These are phyloP conservation scores for Serrognathus titanus DNA, from an alignment of 2,888 invertebrate species.

Conservation along the genomic window DNA sequence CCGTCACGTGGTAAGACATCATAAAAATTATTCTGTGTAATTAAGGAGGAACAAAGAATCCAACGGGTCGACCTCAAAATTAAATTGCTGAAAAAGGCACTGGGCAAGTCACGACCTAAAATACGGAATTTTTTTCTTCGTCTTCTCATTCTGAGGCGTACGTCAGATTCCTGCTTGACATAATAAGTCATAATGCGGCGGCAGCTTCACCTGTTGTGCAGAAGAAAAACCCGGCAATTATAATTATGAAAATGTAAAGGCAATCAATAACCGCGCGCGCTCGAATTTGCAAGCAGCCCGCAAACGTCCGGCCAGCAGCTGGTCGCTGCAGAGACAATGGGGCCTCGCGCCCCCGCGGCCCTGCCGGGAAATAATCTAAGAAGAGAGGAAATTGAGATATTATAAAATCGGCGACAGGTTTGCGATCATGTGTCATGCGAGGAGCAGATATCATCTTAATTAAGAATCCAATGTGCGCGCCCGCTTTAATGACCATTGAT, in stretches of 20 bases:
- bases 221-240: conserved; percentile 11
- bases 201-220: not conserved
- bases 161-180: not conserved
- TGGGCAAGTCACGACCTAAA: too few species aligned
- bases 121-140: too few species aligned
- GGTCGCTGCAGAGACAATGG: conserved; percentile 2
- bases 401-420: conserved; percentile 20
- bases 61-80: too few species aligned
- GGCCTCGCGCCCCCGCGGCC: not conserved
- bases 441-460: conserved; percentile 19
- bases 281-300: conserved; percentile 5
- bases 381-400: conserved; percentile 20
- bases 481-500: not conserved
- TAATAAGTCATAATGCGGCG: conserved; percentile 1
- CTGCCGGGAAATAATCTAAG: not conserved
- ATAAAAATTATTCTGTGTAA: too few species aligned
- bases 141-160: too few species aligned
- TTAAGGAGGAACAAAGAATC: too few species aligned
- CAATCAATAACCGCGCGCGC: conserved; percentile 18
- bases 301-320: conserved; percentile 12
- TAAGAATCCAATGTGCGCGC: conserved; percentile 3
- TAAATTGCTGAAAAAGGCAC: too few species aligned
- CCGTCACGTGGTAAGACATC: too few species aligned
- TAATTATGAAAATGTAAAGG: conserved; percentile 16
- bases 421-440: conserved; percentile 19